Evolutionary conservation across 2,888 invertebrate species (phyloP).

Genomic region (Carterocephalus palaemon): DNA sequence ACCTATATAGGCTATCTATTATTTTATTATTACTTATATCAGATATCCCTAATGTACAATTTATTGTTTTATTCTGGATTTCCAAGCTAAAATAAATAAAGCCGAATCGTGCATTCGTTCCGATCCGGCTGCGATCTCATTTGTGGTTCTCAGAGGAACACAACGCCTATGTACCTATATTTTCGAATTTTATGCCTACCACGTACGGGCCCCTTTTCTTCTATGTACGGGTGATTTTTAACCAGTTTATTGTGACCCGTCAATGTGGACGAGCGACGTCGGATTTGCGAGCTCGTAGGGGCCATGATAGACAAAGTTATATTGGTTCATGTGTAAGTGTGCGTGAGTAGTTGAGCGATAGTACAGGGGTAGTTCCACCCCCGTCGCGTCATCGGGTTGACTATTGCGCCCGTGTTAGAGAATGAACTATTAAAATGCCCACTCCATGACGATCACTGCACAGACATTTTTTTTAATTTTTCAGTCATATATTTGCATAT

Average conservation of each 20-base stretch:
- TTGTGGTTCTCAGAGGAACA: conserved; percentile 59
- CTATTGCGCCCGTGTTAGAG: conserved; percentile 74
- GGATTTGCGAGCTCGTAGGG: conserved; percentile 28
- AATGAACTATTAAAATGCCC: conserved; percentile 75
- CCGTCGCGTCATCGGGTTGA: conserved; percentile 69
- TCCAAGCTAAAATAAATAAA: conserved; percentile 40
- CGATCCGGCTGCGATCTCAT: conserved; percentile 64
- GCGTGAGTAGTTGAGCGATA: conserved; percentile 64
- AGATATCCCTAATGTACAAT: too few relatives aligned
- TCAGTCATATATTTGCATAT: too few relatives aligned
- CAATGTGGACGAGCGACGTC: conserved; percentile 30
- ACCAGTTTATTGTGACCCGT: conserved; percentile 47
- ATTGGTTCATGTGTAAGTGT: conserved; percentile 46
- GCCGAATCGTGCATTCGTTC: conserved; percentile 65
- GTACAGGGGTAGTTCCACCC: conserved; percentile 60
- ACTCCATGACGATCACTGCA: conserved; percentile 67
- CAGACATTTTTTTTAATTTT: conserved; percentile 65
- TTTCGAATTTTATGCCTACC: conserved; percentile 76
- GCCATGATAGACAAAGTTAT: conserved; percentile 39
- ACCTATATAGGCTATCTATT: too few relatives aligned
- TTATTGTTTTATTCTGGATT: conserved; percentile 11
- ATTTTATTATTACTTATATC: too few relatives aligned
- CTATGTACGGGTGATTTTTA: conserved; percentile 43
- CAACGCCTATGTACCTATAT: conserved; percentile 59
- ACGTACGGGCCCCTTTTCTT: conserved; percentile 41